Conservation (phyloP, 2,797 vertebrate genomes). For the Molossus alvarezi region DNA sequence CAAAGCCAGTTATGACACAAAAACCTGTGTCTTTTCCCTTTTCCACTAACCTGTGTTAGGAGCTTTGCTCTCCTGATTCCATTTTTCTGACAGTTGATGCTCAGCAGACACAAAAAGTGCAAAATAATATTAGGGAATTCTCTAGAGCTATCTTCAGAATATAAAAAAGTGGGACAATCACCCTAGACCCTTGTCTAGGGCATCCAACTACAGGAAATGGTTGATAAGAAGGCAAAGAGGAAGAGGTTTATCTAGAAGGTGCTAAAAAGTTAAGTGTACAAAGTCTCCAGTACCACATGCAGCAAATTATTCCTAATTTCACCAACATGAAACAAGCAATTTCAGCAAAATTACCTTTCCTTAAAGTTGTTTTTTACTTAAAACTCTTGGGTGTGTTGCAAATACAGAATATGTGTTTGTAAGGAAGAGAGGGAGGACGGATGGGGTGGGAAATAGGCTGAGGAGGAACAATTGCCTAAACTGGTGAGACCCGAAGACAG, state of each 20-base stretch:
- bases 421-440: not conserved
- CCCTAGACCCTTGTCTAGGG: not conserved
- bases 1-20: not conserved
- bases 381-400: not conserved
- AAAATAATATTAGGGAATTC: not conserved
- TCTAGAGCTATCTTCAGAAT: not conserved
- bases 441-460: rapidly evolving
- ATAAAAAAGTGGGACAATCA: not conserved
- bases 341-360: not conserved
- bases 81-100: not conserved
- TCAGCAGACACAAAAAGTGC: not conserved
- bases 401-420: not conserved
- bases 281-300: not conserved
- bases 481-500: not conserved
- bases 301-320: not conserved
- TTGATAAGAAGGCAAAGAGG: not conserved
- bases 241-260: not conserved
- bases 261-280: not conserved
- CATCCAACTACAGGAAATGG: not conserved
- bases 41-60: too few relatives aligned
- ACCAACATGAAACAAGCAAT: not conserved
- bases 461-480: not conserved
- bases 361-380: not conserved
- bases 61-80: not conserved
- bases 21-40: not conserved